Percentiles rank a stretch among this genome's conserved stretches.
Evolutionary conservation across 2,888 invertebrate genomes (phyloP).

Genomic region (Drosophila cyrtoloma): DNA sequence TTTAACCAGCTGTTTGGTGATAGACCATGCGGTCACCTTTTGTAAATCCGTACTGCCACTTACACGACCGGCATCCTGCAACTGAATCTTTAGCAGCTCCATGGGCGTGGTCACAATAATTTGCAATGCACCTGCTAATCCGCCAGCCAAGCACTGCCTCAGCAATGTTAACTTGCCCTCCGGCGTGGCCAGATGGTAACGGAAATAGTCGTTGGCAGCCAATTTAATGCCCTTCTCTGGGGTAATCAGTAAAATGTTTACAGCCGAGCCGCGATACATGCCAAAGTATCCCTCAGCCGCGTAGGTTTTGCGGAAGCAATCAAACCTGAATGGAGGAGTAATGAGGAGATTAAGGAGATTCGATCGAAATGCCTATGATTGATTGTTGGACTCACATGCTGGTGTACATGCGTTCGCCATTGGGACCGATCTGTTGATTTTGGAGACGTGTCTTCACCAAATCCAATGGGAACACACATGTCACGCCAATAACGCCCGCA

Average conservation of each 20-base stretch:
- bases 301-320: constrained; percentile 98
- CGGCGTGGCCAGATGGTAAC: constrained; percentile 90
- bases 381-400: constrained; percentile 91
- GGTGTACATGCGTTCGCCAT: constrained; percentile 95
- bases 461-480: constrained; percentile 98
- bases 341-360: background rate
- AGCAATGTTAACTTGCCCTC: constrained; percentile 90
- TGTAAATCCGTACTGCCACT: constrained; percentile 88
- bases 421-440: constrained; percentile 96
- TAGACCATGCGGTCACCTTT: constrained; percentile 90
- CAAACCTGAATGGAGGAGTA: constrained; percentile 90
- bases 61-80: constrained; percentile 97
- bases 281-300: constrained; percentile 97
- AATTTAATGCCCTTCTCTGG: constrained; percentile 99
- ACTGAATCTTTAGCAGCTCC: constrained; percentile 98
- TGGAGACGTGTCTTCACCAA: constrained; percentile 98
- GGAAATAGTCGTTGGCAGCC: constrained; percentile 97
- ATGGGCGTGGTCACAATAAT: constrained; percentile 98
- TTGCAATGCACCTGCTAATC: constrained; percentile 96
- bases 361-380: background rate
- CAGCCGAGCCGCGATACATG: constrained; percentile 99
- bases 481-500: constrained; percentile 98
- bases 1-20: constrained; percentile 90
- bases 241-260: constrained; percentile 98
- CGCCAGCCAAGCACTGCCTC: constrained; percentile 97